Conservation (phyloP, 2,888 invertebrate genomes). For the Bellardia pandia region DNA sequence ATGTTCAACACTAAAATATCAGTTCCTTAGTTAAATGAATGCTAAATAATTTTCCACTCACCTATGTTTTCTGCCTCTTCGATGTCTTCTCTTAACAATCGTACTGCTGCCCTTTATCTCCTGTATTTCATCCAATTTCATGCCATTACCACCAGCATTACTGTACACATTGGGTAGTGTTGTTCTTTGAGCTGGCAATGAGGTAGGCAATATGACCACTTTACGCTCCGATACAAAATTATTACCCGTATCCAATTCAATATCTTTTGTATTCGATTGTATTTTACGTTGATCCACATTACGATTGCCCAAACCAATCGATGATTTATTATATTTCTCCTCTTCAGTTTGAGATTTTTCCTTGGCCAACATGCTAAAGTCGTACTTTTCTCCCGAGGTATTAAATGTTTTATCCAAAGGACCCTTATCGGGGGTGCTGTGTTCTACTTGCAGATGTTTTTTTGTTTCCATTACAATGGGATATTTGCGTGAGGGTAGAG, state of each 20-base stretch:
- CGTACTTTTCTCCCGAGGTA: constrained; percentile 57
- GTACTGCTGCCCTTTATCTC: constrained; percentile 81
- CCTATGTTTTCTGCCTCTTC: constrained; percentile 83
- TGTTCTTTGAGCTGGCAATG: constrained; percentile 81
- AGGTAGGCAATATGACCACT: constrained; percentile 82
- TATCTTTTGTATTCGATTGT: constrained; percentile 84
- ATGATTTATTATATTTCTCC: constrained; percentile 82
- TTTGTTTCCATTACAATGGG: constrained; percentile 51
- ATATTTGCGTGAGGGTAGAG: constrained; percentile 49
- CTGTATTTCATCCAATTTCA: constrained; percentile 83
- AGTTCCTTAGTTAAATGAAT: too few relatives aligned
- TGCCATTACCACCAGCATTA: constrained; percentile 84
- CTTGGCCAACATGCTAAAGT: constrained; percentile 46
- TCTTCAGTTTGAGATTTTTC: constrained; percentile 73
- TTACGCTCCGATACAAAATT: constrained; percentile 83
- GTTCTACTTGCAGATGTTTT: constrained; percentile 21
- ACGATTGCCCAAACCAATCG: constrained; percentile 75
- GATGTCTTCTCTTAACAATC: constrained; percentile 81
- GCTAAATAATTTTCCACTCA: constrained; percentile 71
- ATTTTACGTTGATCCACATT: constrained; percentile 83
- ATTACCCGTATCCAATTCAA: constrained; percentile 83
- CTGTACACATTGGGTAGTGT: constrained; percentile 84
- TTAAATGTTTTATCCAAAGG: constrained; percentile 61
- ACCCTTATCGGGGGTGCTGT: constrained; percentile 60
- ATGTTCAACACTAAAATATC: too few relatives aligned